Conservation (phyloP, 2,888 invertebrate genomes). For the Chamaedrilus cognettii region DNA sequence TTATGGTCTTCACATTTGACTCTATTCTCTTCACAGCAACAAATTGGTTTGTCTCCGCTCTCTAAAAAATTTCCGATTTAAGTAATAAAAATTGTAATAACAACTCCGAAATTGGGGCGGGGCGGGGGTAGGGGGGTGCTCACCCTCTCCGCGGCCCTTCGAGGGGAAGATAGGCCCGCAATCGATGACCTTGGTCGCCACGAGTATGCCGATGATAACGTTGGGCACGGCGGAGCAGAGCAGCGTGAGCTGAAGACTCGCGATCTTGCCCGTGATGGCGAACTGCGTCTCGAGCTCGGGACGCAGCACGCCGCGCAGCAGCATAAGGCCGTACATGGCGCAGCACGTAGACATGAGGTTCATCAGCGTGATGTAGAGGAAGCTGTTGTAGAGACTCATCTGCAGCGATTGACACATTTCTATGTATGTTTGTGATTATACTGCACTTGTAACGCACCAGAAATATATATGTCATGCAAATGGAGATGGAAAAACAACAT, state of each 20-base stretch:
- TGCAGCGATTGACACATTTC: not conserved
- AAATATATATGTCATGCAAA: no score
- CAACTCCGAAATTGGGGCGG: not conserved
- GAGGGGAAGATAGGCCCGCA: constrained; percentile 15
- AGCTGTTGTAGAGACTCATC: constrained; percentile 4
- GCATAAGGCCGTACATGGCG: constrained; percentile 23
- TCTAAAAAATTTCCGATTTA: no score
- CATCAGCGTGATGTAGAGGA: constrained; percentile 15
- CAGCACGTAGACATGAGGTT: constrained; percentile 16
- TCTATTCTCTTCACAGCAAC: no score
- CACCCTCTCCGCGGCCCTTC: constrained; percentile 19
- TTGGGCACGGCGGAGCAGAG: constrained; percentile 21
- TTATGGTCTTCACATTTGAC: no score
- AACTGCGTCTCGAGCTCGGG: constrained; percentile 19
- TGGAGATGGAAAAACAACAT: no score
- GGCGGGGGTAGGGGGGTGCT: not conserved
- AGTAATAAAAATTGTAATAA: no score
- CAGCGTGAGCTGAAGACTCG: constrained; percentile 17
- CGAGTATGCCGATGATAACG: constrained; percentile 22
- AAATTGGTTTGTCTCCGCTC: no score
- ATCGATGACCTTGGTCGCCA: constrained; percentile 5
- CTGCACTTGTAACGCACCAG: no score
- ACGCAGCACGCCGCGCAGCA: constrained; percentile 9
- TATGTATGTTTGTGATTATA: no score
- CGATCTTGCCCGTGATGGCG: constrained; percentile 21